Evolutionary conservation across 2,888 invertebrate species (phyloP).

Genomic region (Hanleya hanleyi): DNA sequence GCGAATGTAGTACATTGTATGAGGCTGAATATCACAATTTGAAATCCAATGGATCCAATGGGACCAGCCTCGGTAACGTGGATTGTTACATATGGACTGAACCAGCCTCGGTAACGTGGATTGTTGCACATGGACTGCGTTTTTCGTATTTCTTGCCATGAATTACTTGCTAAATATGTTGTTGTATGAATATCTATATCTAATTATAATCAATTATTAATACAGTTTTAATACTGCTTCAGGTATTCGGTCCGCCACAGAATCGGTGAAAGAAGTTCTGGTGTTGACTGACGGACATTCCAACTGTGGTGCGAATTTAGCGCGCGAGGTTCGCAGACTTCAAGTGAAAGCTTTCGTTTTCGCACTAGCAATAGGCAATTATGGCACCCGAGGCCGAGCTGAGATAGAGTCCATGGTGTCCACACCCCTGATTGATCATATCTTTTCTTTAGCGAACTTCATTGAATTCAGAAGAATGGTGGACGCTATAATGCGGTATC

Average conservation of each 20-base stretch:
- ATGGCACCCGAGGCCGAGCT: background rate
- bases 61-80: too few relatives aligned
- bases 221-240: too few relatives aligned
- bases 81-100: too few relatives aligned
- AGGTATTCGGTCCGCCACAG: background rate
- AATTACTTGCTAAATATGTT: too few relatives aligned
- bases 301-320: background rate
- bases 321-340: background rate
- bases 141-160: too few relatives aligned
- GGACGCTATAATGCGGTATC: background rate
- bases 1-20: too few relatives aligned
- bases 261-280: background rate
- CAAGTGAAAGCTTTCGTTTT: background rate
- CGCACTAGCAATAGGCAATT: background rate
- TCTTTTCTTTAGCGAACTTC: background rate
- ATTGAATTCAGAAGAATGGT: background rate
- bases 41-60: too few relatives aligned
- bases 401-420: constrained; percentile 2
- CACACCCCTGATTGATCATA: background rate
- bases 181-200: too few relatives aligned
- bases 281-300: background rate
- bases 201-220: too few relatives aligned
- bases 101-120: too few relatives aligned
- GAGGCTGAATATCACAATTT: too few relatives aligned
- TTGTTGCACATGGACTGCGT: too few relatives aligned